Conservation (phyloP, 2,113 vertebrate species). For the Cathartes aura region DNA sequence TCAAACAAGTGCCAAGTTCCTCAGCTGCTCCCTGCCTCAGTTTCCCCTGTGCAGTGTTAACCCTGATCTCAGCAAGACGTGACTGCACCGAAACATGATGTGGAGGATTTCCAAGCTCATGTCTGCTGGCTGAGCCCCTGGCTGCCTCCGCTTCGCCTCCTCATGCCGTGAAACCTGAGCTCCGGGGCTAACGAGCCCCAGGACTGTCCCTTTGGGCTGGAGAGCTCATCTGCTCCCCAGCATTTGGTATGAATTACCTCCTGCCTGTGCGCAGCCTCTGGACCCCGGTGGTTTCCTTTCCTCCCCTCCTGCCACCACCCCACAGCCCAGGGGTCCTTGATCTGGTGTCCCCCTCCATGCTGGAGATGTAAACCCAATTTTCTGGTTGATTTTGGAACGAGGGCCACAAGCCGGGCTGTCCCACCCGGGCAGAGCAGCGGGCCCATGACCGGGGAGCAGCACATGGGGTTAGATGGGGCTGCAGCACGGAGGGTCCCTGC, state of each 20-base stretch:
- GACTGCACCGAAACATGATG: not conserved
- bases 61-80: not conserved
- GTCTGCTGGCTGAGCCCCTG: not conserved
- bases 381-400: not conserved
- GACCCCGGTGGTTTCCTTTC: not conserved
- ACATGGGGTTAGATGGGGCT: not conserved
- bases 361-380: not conserved
- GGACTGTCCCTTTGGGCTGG: not conserved
- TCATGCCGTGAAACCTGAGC: not conserved
- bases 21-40: not conserved
- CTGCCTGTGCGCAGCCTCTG: not conserved
- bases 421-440: not conserved
- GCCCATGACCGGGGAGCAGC: not conserved
- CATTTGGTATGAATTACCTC: not conserved
- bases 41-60: not conserved
- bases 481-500: not conserved
- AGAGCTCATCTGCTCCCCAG: not conserved
- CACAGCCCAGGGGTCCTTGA: not conserved
- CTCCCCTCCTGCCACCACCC: not conserved
- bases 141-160: accelerated
- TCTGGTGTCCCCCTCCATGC: not conserved
- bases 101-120: not conserved
- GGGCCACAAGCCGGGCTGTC: not conserved
- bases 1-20: too few species aligned
- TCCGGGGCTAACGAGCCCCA: not conserved